These are phyloP conservation scores for Nephrotoma guestfalica DNA, from an alignment of 2,888 invertebrate genomes.

Conservation along the genomic window DNA sequence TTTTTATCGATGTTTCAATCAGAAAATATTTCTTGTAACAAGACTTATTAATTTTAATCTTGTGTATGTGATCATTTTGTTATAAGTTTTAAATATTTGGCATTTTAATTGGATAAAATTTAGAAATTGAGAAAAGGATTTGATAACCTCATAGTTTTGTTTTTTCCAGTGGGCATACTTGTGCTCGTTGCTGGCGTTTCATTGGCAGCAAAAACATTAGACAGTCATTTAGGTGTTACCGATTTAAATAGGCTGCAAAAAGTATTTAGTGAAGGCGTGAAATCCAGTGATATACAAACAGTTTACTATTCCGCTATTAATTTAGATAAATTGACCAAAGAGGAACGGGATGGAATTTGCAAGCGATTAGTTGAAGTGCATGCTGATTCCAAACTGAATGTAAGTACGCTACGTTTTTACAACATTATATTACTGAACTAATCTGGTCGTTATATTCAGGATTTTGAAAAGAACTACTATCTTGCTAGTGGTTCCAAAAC, in stretches of 20 bases:
- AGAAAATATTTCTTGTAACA: not conserved
- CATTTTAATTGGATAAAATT: not conserved
- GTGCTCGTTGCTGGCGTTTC: not conserved
- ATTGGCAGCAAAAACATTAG: conserved; percentile 20
- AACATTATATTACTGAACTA: not conserved
- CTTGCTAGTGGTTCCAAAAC: conserved; percentile 46
- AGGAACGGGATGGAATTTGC: conserved; percentile 38
- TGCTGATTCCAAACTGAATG: conserved; percentile 31
- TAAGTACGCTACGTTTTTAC: conserved; percentile 24
- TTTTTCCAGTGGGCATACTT: not conserved
- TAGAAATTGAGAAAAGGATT: not conserved
- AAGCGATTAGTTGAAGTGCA: conserved; percentile 26
- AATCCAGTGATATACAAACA: conserved; percentile 45
- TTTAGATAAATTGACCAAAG: conserved; percentile 46
- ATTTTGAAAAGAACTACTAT: conserved; percentile 46
- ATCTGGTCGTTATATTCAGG: conserved; percentile 17
- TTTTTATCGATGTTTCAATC: not conserved
- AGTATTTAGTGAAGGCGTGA: conserved; percentile 32
- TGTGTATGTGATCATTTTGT: not conserved
- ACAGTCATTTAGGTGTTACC: conserved; percentile 22
- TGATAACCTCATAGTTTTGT: not conserved
- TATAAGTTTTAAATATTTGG: no score
- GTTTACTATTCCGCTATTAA: conserved; percentile 64
- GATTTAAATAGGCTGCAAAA: conserved; percentile 28
- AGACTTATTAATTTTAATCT: not conserved